Base-by-base conservation (phyloP, 2,113 vertebrate species). In the Recurvirostra avosetta region DNA sequence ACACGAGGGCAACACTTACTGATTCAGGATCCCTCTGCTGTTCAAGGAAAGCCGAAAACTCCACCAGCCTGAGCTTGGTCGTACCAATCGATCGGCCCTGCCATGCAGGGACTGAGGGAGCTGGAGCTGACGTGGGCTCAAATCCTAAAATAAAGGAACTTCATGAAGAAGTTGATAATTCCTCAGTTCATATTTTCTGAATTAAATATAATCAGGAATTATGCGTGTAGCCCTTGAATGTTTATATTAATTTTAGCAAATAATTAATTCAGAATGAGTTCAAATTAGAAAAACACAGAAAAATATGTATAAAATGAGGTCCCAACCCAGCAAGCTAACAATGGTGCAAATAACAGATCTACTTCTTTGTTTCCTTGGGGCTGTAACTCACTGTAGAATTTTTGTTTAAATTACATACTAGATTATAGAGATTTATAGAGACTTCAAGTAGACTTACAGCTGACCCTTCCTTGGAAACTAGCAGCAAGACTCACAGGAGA, bases 51-150 rank as follows among this genome's bases (percentile, higher is more conserved):
- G 99, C 99, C 0, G 99, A 99, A 91, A 99, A 99, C 96, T 99
- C 99, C 95, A 99, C 99, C 96, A 99, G 98, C 95, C 99, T 98
- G 96, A 99, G 99, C 97, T 99, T 99, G 84, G 99, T 99, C 74
- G 99, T 99, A 85, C 99, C 99, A 71, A 99, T 99, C 20, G 99
- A 99, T 82, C 99, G 99, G 59, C 99, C 99, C 97, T 99, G 99
- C 99, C 99, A 99, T 1, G 99, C 99, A 41, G 99, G 99, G 77
- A 99, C 99, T 0, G 99, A 99, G 81, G 99, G 99, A 47, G 98
- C 98, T 89, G 99, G 99, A 97, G 99, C 98, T 55, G 99, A 97
- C 4, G 99, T 93, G 91, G 99, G 98, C 91, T 99, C 99, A 84
- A 99, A 99, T 90, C 99, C 99, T 99, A 97, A 72, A 98, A 95